Conservation (phyloP, 2,113 vertebrate species). For the Thomomys bottae region DNA sequence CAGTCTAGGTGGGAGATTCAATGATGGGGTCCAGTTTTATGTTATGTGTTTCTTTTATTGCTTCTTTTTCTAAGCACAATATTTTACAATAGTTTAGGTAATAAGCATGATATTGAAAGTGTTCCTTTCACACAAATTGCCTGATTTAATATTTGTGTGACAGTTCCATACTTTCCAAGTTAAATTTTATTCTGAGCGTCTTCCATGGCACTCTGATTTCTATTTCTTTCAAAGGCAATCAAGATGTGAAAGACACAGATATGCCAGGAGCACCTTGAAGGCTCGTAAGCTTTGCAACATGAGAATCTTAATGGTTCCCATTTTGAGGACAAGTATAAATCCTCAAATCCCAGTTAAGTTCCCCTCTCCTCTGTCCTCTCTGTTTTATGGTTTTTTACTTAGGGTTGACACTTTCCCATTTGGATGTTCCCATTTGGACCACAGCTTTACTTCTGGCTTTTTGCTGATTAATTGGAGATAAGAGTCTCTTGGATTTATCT, state of each 20-base stretch:
- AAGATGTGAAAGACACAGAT: slow-evolving; percentile 1
- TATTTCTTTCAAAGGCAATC: slow-evolving; percentile 49
- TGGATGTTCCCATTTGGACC: no score
- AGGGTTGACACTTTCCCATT: no score
- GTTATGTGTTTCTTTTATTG: slow-evolving; percentile 40
- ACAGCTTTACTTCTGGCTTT: no score
- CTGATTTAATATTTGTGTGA: slow-evolving; percentile 46
- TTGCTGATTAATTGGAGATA: no score
- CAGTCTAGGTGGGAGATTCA: neutral
- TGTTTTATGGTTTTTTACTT: no score
- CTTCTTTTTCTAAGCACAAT: slow-evolving; percentile 29
- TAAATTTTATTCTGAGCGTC: slow-evolving; percentile 47
- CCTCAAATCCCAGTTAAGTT: neutral
- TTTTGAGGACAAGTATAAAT: neutral
- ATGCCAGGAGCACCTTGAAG: neutral
- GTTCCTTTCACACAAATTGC: slow-evolving; percentile 34
- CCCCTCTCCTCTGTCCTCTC: no score
- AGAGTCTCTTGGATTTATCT: no score
- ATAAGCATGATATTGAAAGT: slow-evolving; percentile 54
- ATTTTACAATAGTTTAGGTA: slow-evolving; percentile 48
- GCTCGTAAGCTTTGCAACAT: slow-evolving; percentile 16
- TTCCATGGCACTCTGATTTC: slow-evolving; percentile 46
- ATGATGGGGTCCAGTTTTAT: neutral
- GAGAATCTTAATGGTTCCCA: slow-evolving; percentile 29
- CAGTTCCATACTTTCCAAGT: slow-evolving; percentile 12